phyloP scores from a whole-genome alignment of 2,797 vertebrate species.

The Neoniphon sammara region DNA sequence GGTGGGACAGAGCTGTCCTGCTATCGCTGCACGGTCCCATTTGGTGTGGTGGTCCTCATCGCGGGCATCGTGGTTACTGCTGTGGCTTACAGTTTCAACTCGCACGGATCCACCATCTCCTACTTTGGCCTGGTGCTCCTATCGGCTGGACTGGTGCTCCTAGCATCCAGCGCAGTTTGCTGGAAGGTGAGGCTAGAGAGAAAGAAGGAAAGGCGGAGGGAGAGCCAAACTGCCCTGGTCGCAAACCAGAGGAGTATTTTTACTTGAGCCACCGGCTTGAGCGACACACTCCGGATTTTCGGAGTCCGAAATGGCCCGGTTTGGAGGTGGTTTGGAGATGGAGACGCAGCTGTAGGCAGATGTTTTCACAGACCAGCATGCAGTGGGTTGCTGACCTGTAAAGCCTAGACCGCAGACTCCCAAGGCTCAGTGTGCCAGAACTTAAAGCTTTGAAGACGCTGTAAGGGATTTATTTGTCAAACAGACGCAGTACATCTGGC shows the following conservation, averaged over 20 bases:
- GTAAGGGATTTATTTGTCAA: constrained; percentile 58
- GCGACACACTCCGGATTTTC: not conserved
- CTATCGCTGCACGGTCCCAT: constrained; percentile 94
- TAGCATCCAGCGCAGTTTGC: constrained; percentile 90
- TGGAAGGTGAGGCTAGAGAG: constrained; percentile 89
- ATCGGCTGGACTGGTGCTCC: constrained; percentile 87
- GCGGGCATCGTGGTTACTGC: constrained; percentile 92
- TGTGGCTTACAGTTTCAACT: constrained; percentile 96
- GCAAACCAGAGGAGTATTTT: constrained; percentile 88
- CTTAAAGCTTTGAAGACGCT: constrained; percentile 64
- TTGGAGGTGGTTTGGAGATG: not conserved
- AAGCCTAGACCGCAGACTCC: constrained; percentile 32
- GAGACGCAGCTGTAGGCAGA: constrained; percentile 52
- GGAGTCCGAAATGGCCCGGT: not conserved
- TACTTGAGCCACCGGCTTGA: constrained; percentile 66
- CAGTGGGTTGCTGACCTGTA: constrained; percentile 29
- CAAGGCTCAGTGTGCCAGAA: constrained; percentile 25
- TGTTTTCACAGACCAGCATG: constrained; percentile 14
- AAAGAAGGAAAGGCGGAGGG: constrained; percentile 91
- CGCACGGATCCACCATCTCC: constrained; percentile 95
- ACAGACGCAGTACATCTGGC: constrained; percentile 70
- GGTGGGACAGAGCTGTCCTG: constrained; percentile 95
- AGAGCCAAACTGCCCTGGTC: constrained; percentile 92
- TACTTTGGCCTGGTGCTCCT: constrained; percentile 93
- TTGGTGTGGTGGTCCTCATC: constrained; percentile 93